Evolutionary conservation across 1,140 invertebrate species (phyloP), one percentile per base, ranked within the genome.

Genomic region (Oryctes rhinoceros): DNA sequence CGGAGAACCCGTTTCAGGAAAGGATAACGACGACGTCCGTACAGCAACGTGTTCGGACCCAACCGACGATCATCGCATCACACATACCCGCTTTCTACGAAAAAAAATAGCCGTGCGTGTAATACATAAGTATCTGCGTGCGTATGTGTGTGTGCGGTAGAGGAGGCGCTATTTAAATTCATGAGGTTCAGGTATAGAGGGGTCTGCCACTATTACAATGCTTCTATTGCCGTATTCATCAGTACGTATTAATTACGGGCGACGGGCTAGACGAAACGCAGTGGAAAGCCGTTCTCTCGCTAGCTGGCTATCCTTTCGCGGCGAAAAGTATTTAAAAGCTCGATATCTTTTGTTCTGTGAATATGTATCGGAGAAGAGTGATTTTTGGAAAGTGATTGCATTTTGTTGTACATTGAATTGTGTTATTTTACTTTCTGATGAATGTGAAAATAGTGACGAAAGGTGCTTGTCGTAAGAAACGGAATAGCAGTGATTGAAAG

Each of bases 111-210:
- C 53, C 53, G 53, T 59, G 53, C 53, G 53, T 59, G 53, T 59
- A 59, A 59, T 59, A 18, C n/a, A n/a, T 59, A 59, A 59, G 18
- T 59, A 44, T 44, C 39, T 10, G 53, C 18, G 53, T 18, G 18
- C n/a, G 18, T 59, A 59, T 59, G 15, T 59, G 53, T 59, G 53
- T 18, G 53, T 59, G 24, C 24, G 53, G 53, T 59, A 59, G 53
- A 59, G 53, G 18, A 59, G 53, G 53, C n/a, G 53, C 53, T 59
- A 59, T 59, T 59, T 59, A 59, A 59, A 59, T 59, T 59, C 53
- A 59, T 59, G 53, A 59, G 53, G 53, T 59, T 59, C 53, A 59
- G 53, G 53, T 59, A 59, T 59, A 59, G 53, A 59, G 53, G 53
- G 53, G 53, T n/a, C 53, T 59, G 18, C 53, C 53, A 18, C 53